Evolutionary conservation across 2,797 vertebrate species (phyloP), one percentile per base, ranked within the genome.

Genomic region (Emys orbicularis): DNA sequence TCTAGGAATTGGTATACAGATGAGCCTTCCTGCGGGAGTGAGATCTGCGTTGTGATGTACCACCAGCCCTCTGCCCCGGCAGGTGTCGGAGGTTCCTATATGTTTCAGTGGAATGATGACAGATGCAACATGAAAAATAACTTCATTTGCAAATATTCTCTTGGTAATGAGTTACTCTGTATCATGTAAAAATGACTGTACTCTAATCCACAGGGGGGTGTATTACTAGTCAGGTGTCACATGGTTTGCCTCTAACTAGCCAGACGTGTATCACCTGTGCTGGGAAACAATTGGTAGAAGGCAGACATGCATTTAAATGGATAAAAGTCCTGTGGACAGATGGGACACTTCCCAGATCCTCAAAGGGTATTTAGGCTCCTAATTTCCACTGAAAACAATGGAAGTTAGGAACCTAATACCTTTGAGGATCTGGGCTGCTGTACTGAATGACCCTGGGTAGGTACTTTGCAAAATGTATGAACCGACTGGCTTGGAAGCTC

Each of bases 71-170:
- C 98, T 0, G 98, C 99, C 65, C 98, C 98, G 0, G 96, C 98
- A 0, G 98, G 99, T 0, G 91, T 98, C 25, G 98, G 99, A 10
- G 98, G 98, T 1, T 98, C 96, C 92, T 99, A 99, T 97, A 98
- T 98, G 97, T 99, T 99, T 96, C 99, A 98, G 93, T 99, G 99
- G 99, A 99, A 99, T 1, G 99, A 99, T 2, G 98, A 99, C 97
- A 98, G 99, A 83, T 99, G 99, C 98, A 99, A 98, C 98, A 98
- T 99, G 98, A 99, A 98, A 95, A 99, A 99, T 97, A 99, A 99
- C 98, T 99, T 99, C 97, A 99, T 99, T 97, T 99, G 99, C 99
- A 99, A 99, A 98, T 99, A 99, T 56, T 87, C 98, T 18, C 97
- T 98, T 88, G 99, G 99, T 99, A 96, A 98, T 53, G 59, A 93